These are phyloP conservation scores for Aldabrachelys gigantea DNA, from an alignment of 2,113 vertebrate species.

Conservation along the genomic window DNA sequence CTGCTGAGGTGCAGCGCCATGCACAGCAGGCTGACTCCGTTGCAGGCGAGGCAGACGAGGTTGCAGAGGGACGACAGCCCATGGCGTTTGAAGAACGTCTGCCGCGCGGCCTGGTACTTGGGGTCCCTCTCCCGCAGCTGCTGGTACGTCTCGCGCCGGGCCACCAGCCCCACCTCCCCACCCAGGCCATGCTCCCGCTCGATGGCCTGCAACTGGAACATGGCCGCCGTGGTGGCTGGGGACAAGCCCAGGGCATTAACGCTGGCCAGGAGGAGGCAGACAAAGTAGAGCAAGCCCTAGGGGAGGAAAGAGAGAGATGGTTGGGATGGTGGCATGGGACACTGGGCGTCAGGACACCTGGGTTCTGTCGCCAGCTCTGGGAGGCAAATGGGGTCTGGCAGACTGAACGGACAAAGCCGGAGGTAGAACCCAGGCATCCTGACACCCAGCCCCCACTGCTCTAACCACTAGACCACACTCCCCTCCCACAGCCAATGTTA, in stretches of 20 bases:
- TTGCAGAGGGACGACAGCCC: constrained; percentile 87
- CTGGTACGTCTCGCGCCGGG: constrained; percentile 79
- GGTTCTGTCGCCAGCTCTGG: no score
- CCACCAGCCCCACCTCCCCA: constrained; percentile 74
- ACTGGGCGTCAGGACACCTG: neutral
- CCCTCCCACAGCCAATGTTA: neutral
- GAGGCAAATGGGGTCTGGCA: neutral
- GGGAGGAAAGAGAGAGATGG: neutral
- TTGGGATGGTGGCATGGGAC: neutral
- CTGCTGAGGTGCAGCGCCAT: constrained; percentile 81
- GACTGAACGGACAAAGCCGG: neutral
- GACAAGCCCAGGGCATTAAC: constrained; percentile 86
- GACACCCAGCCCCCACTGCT: neutral
- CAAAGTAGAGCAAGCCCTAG: constrained; percentile 84
- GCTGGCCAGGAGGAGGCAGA: constrained; percentile 74
- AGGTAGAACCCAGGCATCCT: neutral
- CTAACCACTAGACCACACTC: neutral
- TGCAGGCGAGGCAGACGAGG: constrained; percentile 83
- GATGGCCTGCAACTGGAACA: constrained; percentile 82
- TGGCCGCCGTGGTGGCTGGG: constrained; percentile 75
- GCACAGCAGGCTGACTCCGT: constrained; percentile 81
- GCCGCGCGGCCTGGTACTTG: constrained; percentile 81
- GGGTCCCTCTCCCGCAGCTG: constrained; percentile 86
- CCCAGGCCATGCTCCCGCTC: constrained; percentile 88
- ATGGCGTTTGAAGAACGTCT: constrained; percentile 83